A percentile compares a stretch with the other conserved stretches of the same genome.
These are phyloP conservation scores for Ectemnius continuus DNA, from an alignment of 2,888 invertebrate species.

Conservation along the genomic window DNA sequence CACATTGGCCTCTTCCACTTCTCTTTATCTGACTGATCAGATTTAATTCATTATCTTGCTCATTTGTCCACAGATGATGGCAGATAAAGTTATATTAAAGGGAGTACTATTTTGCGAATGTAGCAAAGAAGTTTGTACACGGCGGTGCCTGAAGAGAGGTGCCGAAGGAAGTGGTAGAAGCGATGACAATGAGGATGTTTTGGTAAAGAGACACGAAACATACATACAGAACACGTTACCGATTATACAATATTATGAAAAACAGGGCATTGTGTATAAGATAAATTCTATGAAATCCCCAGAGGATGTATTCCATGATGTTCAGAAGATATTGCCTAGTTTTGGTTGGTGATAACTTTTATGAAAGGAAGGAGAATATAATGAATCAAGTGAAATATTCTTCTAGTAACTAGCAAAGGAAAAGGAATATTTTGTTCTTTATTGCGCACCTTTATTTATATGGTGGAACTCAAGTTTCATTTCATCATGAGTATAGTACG, in stretches of 20 bases:
- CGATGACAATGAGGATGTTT: constrained; percentile 95
- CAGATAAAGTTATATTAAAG: constrained; percentile 88
- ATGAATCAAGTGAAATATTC: background rate
- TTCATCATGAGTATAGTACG: no score
- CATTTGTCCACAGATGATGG: constrained; percentile 82
- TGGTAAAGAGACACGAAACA: constrained; percentile 92
- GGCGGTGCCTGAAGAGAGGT: constrained; percentile 92
- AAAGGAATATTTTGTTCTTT: background rate
- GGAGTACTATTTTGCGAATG: constrained; percentile 97
- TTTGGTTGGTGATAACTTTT: constrained; percentile 72
- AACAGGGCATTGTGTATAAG: constrained; percentile 84
- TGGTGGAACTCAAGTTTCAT: background rate
- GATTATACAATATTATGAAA: constrained; percentile 90
- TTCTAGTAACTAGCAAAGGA: background rate
- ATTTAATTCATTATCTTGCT: background rate
- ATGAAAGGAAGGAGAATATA: background rate
- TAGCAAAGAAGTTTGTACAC: constrained; percentile 88
- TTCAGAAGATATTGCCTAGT: constrained; percentile 79
- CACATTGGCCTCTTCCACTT: background rate
- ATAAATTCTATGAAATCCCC: constrained; percentile 86
- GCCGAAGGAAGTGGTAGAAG: constrained; percentile 93
- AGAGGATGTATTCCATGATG: constrained; percentile 83
- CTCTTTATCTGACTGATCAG: background rate
- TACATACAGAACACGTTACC: constrained; percentile 93
- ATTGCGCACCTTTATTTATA: background rate